phyloP scores from a whole-genome alignment of 2,113 vertebrate species.

The Thryonomys swinderianus region DNA sequence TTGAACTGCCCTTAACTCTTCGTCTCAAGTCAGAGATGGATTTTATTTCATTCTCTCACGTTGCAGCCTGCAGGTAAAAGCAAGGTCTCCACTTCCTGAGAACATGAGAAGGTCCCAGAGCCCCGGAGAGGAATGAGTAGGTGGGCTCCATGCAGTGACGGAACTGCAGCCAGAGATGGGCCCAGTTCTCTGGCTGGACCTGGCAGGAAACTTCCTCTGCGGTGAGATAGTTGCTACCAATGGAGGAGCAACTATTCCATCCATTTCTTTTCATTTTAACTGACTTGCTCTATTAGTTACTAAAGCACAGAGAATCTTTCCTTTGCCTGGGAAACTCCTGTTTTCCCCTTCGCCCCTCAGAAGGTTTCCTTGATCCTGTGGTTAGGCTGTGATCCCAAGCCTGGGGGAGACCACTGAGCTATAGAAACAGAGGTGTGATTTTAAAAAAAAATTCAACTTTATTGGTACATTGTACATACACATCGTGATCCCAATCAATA shows the following conservation, averaged over 20 bases:
- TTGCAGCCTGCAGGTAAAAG: neutral
- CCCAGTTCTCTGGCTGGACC: neutral
- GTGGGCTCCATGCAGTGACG: no score
- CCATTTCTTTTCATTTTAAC: neutral
- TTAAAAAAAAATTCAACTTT: no score
- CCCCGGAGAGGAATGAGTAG: no score
- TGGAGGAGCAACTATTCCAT: neutral
- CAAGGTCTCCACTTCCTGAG: neutral
- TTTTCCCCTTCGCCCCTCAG: neutral
- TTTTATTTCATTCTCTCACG: neutral
- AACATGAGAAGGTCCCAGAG: neutral
- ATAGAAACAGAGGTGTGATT: neutral
- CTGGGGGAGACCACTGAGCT: neutral
- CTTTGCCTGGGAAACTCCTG: neutral
- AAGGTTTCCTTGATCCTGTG: neutral
- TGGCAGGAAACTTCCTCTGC: neutral
- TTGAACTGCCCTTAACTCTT: conserved; percentile 45
- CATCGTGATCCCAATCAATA: no score
- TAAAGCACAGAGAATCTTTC: neutral
- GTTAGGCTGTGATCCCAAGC: neutral
- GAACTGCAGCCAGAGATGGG: no score
- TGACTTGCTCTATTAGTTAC: neutral
- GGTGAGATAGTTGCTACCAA: neutral
- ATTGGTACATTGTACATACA: no score
- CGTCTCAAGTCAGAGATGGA: neutral